phyloP scores from a whole-genome alignment of 23 tunicate genomes.

The Diplosoma virens region DNA sequence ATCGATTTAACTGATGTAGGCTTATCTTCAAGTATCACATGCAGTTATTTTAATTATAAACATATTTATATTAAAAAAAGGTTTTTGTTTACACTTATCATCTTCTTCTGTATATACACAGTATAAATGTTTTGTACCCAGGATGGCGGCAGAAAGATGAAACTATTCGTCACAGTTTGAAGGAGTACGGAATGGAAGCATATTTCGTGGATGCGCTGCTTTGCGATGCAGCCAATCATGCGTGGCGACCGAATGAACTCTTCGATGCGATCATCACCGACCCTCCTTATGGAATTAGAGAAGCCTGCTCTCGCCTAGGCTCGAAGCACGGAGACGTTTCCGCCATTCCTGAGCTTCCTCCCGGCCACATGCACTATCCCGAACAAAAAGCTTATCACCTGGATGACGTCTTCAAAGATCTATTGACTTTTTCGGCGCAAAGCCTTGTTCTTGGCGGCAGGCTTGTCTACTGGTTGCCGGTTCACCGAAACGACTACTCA shows the following conservation, averaged over 20 bases:
- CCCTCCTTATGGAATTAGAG: constrained; percentile 99
- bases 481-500: constrained; percentile 69
- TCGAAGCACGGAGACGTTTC: constrained; percentile 32
- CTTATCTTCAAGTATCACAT: no score
- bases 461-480: constrained; percentile 93
- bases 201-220: constrained; percentile 75
- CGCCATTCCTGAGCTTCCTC: constrained; percentile 18
- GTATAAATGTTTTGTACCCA: no score
- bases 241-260: constrained; percentile 58
- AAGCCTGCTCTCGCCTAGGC: constrained; percentile 75
- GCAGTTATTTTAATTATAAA: no score
- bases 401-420: constrained; percentile 85
- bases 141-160: constrained; percentile 77
- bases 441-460: constrained; percentile 68
- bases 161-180: constrained; percentile 63
- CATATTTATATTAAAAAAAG: no score
- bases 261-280: constrained; percentile 99
- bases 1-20: no score
- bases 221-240: constrained; percentile 70
- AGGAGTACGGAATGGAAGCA: constrained; percentile 44
- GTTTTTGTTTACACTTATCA: no score
- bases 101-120: no score
- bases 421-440: constrained; percentile 67
- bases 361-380: constrained; percentile 71
- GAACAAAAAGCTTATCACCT: constrained; percentile 87